phyloP scores from a whole-genome alignment of 2,888 invertebrate species.

The Syritta pipiens region DNA sequence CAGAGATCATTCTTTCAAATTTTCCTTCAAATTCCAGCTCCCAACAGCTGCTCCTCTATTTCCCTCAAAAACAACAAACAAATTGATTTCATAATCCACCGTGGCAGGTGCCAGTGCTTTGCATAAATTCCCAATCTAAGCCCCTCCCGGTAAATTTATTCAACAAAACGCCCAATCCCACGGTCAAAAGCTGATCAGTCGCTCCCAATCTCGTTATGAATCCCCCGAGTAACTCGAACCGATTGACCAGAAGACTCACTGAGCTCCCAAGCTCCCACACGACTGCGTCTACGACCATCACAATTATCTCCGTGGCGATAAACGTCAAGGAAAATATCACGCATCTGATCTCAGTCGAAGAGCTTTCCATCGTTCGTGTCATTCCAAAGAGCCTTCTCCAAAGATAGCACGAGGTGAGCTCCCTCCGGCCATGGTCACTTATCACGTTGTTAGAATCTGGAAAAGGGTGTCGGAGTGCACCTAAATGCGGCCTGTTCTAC shows the following conservation, averaged over 20 bases:
- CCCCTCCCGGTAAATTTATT: constrained; percentile 41
- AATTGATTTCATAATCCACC: constrained; percentile 56
- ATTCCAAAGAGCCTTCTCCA: constrained; percentile 21
- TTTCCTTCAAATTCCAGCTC: constrained; percentile 16
- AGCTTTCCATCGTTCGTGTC: constrained; percentile 50
- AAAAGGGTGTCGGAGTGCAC: constrained; percentile 63
- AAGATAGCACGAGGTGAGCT: constrained; percentile 58
- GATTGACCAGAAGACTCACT: constrained; percentile 34
- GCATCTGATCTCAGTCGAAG: constrained; percentile 59
- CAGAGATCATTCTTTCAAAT: no score
- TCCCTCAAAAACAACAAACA: constrained; percentile 24
- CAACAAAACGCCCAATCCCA: constrained; percentile 30
- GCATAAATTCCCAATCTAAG: constrained; percentile 22
- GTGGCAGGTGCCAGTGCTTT: constrained; percentile 47
- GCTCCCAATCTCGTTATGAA: not conserved
- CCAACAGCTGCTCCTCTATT: constrained; percentile 27
- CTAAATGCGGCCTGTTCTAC: constrained; percentile 47
- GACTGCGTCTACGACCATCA: not conserved
- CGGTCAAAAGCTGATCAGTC: constrained; percentile 28
- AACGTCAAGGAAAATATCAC: constrained; percentile 61
- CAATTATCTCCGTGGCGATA: constrained; percentile 28
- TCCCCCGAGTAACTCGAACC: constrained; percentile 28
- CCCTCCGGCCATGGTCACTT: no score
- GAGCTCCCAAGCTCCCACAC: constrained; percentile 46
- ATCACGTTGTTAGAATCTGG: constrained; percentile 41